A percentile compares a stretch with the other conserved stretches of the same genome.
phyloP scores from a whole-genome alignment of 2,113 vertebrate species.

The Brachyhypopomus occidentalis region DNA sequence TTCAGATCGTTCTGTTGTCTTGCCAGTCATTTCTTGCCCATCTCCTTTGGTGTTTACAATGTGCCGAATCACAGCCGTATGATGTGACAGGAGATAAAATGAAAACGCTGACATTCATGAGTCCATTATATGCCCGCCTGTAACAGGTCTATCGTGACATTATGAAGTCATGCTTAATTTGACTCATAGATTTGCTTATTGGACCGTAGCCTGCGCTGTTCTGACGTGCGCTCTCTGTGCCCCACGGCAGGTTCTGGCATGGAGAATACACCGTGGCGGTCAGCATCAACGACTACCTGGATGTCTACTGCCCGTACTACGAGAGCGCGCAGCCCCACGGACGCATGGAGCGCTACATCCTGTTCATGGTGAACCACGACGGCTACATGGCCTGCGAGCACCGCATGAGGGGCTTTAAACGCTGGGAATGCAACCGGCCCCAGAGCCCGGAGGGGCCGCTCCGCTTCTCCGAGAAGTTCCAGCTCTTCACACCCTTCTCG shows the following conservation, averaged over 20 bases:
- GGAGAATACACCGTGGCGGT: conserved; percentile 92
- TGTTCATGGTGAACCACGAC: conserved; percentile 94
- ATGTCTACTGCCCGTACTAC: conserved; percentile 96
- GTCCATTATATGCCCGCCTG: not conserved
- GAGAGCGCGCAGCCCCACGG: conserved; percentile 83
- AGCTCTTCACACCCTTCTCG: conserved; percentile 98
- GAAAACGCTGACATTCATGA: not conserved
- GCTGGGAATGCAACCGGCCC: conserved; percentile 95
- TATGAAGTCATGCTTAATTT: not conserved
- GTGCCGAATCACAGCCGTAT: not conserved
- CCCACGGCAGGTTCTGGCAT: conserved; percentile 83
- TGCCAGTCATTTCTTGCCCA: conserved; percentile 31
- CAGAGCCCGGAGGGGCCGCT: conserved; percentile 88
- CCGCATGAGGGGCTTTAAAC: conserved; percentile 92
- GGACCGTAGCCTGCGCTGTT: too few relatives aligned
- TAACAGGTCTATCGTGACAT: not conserved
- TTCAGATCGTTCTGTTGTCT: conserved; percentile 38
- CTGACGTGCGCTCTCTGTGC: not conserved
- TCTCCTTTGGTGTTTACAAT: conserved; percentile 30
- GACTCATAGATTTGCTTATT: too few relatives aligned
- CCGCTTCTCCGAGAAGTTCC: conserved; percentile 97
- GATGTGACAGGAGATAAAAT: conserved; percentile 7
- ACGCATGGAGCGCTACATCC: conserved; percentile 90
- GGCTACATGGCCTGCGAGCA: conserved; percentile 92
- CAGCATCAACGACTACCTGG: conserved; percentile 97